phyloP scores from a whole-genome alignment of 2,888 invertebrate species.

The Thelaira solivaga region DNA sequence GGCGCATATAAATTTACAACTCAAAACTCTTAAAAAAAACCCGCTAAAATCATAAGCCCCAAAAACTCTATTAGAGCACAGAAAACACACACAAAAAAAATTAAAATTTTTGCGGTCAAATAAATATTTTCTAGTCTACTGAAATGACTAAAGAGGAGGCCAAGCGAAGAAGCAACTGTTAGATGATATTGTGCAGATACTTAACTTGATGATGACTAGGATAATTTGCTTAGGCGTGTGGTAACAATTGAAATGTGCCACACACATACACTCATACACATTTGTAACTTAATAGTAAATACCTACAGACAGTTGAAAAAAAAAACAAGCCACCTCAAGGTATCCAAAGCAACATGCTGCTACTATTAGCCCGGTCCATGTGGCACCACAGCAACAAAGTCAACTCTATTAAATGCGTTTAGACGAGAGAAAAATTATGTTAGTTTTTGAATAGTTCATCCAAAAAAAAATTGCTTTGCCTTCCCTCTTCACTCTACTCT shows the following conservation, averaged over 20 bases:
- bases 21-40: not conserved
- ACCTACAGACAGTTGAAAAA: not conserved
- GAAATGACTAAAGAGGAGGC: not conserved
- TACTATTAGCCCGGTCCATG: slow-evolving; percentile 35
- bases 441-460: slow-evolving; percentile 53
- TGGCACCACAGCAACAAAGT: slow-evolving; percentile 15
- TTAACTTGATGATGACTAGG: slow-evolving; percentile 44
- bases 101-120: slow-evolving; percentile 43
- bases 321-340: slow-evolving; percentile 26
- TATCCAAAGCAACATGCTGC: slow-evolving; percentile 28
- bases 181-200: slow-evolving; percentile 16
- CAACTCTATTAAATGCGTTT: slow-evolving; percentile 60
- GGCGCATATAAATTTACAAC: not conserved
- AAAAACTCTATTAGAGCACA: slow-evolving; percentile 15
- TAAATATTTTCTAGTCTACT: slow-evolving; percentile 21
- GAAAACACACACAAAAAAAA: not conserved
- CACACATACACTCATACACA: not conserved
- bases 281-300: too few species aligned
- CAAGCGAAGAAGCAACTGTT: slow-evolving; percentile 2
- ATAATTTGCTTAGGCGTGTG: slow-evolving; percentile 55
- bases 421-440: slow-evolving; percentile 50
- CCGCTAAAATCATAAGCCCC: slow-evolving; percentile 11
- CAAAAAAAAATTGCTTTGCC: slow-evolving; percentile 22
- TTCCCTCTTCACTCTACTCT: too few species aligned
- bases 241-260: slow-evolving; percentile 29